Base-by-base conservation (phyloP, 1,140 invertebrate species). In the Bombus superbus region DNA sequence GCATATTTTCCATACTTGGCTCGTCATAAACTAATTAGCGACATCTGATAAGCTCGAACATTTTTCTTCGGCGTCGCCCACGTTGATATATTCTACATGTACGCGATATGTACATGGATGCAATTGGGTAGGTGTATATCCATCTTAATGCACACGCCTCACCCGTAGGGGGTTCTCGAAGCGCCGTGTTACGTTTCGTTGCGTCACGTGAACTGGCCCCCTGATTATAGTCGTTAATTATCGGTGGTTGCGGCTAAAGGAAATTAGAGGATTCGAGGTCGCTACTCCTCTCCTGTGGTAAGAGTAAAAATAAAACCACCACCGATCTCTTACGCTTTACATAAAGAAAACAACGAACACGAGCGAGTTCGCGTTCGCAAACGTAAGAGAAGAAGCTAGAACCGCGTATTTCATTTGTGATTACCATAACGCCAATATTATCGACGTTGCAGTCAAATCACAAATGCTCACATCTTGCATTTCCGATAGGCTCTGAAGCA, bases 221-320 rank as follows among this genome's bases (percentile, higher is more conserved):
- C 69, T 92, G 85, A 91, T 91, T 89, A 86, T 83, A 77, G 88
- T 90, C 82, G 88, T 88, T 92, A 92, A 92, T 92, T 92, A 92
- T 90, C 87, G 72, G 75, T 79, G 82, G 69, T 64, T 68, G 82
- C 90, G 77, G 89, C 78, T 68, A 40, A 76, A 47, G 66, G 38
- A 91, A 91, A 92, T 91, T 90, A 91, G 76, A 91, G 91, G 91
- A 92, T 86, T 73, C 77, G 81, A 47, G 79, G 11, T 83, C 76
- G 85, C 82, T 77, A 87, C 82, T 80, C 82, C 76, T 71, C 80
- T 72, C 76, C 59, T n/a, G 64, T 76, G 85, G 85, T 83, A 88
- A 62, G 47, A 79, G 25, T 79, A 75, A 83, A 66, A 87, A 89
- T 87, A 87, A 78, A 77, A 75, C n/a, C 42, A 72, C n/a, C 72